phyloP scores from a whole-genome alignment of 2,113 vertebrate species.

The Mastomys natalensis region DNA sequence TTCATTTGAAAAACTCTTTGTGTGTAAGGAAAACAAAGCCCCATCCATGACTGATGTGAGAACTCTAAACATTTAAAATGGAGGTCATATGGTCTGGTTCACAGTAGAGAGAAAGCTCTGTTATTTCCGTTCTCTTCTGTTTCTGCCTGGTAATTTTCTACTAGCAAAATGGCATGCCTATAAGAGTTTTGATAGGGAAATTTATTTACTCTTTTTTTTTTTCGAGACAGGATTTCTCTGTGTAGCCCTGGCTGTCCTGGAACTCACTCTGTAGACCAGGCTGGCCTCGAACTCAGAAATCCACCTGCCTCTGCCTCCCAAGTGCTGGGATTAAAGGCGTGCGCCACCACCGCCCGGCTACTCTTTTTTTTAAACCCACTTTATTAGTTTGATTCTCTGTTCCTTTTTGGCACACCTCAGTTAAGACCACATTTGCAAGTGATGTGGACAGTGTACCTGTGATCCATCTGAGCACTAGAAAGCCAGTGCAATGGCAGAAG shows the following conservation, averaged over 20 bases:
- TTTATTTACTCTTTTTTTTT: too few species aligned
- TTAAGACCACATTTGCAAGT: not conserved
- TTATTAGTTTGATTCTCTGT: slow-evolving; percentile 8
- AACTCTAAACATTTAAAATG: slow-evolving; percentile 31
- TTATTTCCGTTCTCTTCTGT: slow-evolving; percentile 41
- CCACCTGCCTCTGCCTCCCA: too few species aligned
- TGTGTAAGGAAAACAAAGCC: not conserved
- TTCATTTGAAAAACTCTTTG: not conserved
- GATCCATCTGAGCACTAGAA: not conserved
- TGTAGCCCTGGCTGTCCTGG: too few species aligned
- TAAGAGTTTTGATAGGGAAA: not conserved
- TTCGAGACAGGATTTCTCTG: too few species aligned
- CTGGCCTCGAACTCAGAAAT: too few species aligned
- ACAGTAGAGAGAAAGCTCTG: not conserved
- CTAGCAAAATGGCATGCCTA: not conserved
- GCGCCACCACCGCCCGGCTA: too few species aligned
- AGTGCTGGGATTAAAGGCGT: too few species aligned
- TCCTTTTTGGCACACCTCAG: not conserved
- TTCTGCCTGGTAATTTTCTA: slow-evolving; percentile 9
- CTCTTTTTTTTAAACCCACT: not conserved
- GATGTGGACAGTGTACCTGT: not conserved
- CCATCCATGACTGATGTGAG: not conserved
- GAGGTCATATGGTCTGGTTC: not conserved
- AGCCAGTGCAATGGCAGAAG: not conserved
- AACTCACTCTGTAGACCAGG: too few species aligned